Conservation (phyloP, 2,797 vertebrate genomes). For the Loris lydekkerianus region DNA sequence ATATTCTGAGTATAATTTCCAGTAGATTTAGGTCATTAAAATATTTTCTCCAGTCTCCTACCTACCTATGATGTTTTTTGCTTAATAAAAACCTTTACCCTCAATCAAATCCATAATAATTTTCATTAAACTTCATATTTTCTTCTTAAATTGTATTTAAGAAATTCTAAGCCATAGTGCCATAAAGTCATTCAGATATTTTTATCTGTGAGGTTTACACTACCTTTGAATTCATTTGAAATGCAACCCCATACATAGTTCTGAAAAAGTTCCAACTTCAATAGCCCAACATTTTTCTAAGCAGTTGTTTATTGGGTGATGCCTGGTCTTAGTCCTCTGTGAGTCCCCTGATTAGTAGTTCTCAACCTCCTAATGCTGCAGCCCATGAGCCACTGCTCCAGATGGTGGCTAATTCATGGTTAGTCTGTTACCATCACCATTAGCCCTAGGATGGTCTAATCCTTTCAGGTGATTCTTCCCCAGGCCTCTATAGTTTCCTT, state of each 20-base stretch:
- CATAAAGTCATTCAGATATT: not conserved
- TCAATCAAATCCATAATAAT: not conserved
- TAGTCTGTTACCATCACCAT: not conserved
- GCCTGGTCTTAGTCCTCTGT: not conserved
- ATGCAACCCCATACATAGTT: not conserved
- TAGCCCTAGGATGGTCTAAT: not conserved
- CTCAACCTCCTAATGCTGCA: too few species aligned
- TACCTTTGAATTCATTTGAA: slow-evolving; percentile 9
- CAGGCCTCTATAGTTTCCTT: not conserved
- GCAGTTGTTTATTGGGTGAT: not conserved
- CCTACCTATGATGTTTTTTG: not conserved
- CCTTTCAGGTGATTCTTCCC: not conserved
- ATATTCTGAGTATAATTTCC: not conserved
- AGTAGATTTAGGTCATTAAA: not conserved
- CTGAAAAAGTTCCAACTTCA: not conserved
- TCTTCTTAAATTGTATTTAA: not conserved
- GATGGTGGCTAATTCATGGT: not conserved
- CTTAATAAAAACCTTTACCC: not conserved
- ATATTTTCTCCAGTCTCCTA: not conserved
- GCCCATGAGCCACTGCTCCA: too few species aligned
- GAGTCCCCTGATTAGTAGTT: not conserved
- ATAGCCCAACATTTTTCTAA: not conserved
- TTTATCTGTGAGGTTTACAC: not conserved
- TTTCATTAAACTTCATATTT: not conserved
- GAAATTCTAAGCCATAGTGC: not conserved